Evolutionary conservation across 2,888 invertebrate species (phyloP).

Genomic region (Mythimna vitellina): DNA sequence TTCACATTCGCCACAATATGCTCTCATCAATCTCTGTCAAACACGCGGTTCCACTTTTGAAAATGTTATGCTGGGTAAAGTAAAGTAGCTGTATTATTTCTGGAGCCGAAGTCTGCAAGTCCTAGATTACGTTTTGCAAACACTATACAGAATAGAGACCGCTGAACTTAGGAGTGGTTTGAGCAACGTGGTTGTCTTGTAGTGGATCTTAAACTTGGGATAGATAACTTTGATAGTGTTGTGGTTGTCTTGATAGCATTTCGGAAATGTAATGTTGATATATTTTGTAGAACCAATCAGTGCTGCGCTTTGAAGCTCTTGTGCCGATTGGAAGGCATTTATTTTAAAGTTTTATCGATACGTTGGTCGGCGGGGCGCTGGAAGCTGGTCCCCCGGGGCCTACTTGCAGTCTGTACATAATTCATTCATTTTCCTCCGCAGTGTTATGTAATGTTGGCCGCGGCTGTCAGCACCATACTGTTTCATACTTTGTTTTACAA

Average conservation of each 20-base stretch:
- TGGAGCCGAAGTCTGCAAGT: constrained; percentile 21
- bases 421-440: constrained; percentile 76
- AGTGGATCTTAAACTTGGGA: constrained; percentile 31
- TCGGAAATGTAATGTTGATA: constrained; percentile 2
- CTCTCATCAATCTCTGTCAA: constrained; percentile 39
- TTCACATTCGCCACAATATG: constrained; percentile 31
- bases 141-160: constrained; percentile 6
- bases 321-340: background rate
- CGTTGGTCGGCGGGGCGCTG: background rate
- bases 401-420: constrained; percentile 54
- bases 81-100: constrained; percentile 17
- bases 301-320: background rate
- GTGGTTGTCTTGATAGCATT: constrained; percentile 3
- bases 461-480: constrained; percentile 22
- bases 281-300: constrained; percentile 14
- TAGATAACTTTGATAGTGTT: constrained; percentile 30
- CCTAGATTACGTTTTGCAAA: constrained; percentile 35
- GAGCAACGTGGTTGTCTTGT: constrained; percentile 27
- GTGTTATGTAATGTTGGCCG: constrained; percentile 74
- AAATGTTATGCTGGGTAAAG: constrained; percentile 18
- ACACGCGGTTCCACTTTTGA: constrained; percentile 9
- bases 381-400: constrained; percentile 5
- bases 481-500: constrained; percentile 26
- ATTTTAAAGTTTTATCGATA: constrained; percentile 30
- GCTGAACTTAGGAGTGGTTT: constrained; percentile 26